These are phyloP conservation scores for Phymanthus crucifer DNA, from an alignment of 92 coral and sea anemone species.

Conservation along the genomic window DNA sequence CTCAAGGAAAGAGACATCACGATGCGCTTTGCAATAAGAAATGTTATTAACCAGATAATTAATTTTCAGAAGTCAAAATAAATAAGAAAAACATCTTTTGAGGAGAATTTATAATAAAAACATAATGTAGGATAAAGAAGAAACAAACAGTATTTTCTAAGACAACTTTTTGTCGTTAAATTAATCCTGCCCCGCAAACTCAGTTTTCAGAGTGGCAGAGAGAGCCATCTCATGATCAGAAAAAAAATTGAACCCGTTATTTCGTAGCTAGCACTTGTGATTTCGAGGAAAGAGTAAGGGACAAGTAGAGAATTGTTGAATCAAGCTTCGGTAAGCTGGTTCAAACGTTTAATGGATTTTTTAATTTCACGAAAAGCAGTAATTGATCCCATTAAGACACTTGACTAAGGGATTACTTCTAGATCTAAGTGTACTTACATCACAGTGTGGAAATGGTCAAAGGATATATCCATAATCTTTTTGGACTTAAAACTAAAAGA, in stretches of 20 bases:
- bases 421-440: background rate
- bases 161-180: background rate
- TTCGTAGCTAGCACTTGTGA: background rate
- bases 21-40: too few species aligned
- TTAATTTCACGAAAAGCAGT: background rate
- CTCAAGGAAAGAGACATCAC: too few species aligned
- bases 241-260: background rate
- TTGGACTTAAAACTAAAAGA: background rate
- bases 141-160: too few species aligned
- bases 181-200: background rate
- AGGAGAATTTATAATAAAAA: too few species aligned
- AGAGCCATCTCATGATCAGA: background rate
- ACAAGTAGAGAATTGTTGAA: background rate
- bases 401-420: background rate
- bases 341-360: conserved; percentile 2
- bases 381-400: conserved; percentile 3
- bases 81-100: too few species aligned
- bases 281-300: background rate
- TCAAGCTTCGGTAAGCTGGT: background rate
- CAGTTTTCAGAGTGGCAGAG: background rate
- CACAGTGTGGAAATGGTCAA: background rate
- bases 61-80: too few species aligned
- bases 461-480: background rate
- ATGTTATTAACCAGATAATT: too few species aligned
- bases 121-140: too few species aligned